A percentile compares a stretch with the other conserved stretches of the same genome.
Evolutionary conservation across 2,113 vertebrate species (phyloP).

Genomic region (Desmodus rotundus): DNA sequence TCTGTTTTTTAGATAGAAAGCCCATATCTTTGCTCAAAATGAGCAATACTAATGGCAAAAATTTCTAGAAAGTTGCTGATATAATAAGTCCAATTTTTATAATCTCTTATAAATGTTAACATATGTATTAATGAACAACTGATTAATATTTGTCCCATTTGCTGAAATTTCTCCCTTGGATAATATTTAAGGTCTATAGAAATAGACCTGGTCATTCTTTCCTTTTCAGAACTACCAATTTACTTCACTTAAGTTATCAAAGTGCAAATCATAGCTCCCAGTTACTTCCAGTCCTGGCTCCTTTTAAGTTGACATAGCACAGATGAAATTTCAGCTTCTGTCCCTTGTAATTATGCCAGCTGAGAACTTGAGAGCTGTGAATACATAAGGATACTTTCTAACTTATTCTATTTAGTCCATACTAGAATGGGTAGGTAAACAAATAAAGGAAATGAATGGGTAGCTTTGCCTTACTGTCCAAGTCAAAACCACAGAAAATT

Average conservation of each 20-base stretch:
- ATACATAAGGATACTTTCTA: background rate
- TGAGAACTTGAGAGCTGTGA: background rate
- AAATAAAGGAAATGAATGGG: background rate
- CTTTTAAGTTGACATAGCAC: background rate
- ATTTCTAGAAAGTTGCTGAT: rapidly evolving
- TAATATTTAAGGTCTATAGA: background rate
- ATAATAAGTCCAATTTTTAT: background rate
- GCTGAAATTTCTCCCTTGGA: background rate
- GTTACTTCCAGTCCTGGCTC: background rate
- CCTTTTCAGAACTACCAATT: background rate
- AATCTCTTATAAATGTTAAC: background rate
- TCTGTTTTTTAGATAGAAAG: background rate
- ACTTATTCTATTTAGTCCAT: background rate
- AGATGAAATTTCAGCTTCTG: background rate
- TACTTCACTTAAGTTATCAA: background rate
- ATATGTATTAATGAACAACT: background rate
- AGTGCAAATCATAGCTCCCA: background rate
- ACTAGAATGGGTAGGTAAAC: background rate
- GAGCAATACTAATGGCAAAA: background rate
- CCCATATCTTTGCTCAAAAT: background rate
- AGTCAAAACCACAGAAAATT: rapidly evolving
- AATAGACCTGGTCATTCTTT: background rate
- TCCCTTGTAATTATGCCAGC: background rate
- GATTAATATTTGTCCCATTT: background rate
- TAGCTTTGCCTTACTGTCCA: background rate